Evolutionary conservation across 2,797 vertebrate genomes (phyloP), one percentile per base, ranked within the genome.

Genomic region (Sparus aurata): DNA sequence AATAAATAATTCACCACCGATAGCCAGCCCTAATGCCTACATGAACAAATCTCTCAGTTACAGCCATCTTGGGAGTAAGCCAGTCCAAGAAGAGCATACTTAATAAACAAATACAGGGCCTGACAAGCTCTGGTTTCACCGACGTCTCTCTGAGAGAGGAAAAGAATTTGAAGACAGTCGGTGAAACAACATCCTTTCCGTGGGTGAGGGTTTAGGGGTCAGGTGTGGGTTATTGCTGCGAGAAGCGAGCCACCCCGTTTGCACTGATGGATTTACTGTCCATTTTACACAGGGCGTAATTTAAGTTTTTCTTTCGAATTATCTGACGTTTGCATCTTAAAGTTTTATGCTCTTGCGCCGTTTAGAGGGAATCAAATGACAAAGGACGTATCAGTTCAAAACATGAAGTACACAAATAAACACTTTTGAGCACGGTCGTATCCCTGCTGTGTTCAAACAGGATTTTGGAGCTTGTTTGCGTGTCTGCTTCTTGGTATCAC

Each of bases 1-100:
- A 92, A 94, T 95, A 94, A 94, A 94, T 95, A 94, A 95, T 95
- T 95, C 93, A 95, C 89, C 80, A 87, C 78, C 82, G 89, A 92
- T 92, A 93, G 93, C 91, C 90, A 84, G 91, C 84, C 73, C 89
- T 93, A 92, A 93, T 94, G 94, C 90, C 92, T 91, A 92, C 93
- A 92, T 84, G 91, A 94, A 93, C 88, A 90, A 92, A 92, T 93
- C 89, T 93, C 92, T 92, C 91, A 83, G 91, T 94, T 93, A 93
- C 93, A 94, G 87, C 86, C 90, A 90, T 94, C 91, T 80, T 93
- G 93, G 93, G 94, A 94, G 82, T 72, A 84, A 82, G 90, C 89
- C 91, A 92, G 92, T 89, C 89, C 89, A 75, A 84, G 90, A 75
- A 84, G 90, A 93, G 91, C 91, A 75, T 92, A 90, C 90, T 94